These are phyloP conservation scores for Lipotes vexillifer DNA, from an alignment of 2,113 vertebrate genomes.

Conservation along the genomic window DNA sequence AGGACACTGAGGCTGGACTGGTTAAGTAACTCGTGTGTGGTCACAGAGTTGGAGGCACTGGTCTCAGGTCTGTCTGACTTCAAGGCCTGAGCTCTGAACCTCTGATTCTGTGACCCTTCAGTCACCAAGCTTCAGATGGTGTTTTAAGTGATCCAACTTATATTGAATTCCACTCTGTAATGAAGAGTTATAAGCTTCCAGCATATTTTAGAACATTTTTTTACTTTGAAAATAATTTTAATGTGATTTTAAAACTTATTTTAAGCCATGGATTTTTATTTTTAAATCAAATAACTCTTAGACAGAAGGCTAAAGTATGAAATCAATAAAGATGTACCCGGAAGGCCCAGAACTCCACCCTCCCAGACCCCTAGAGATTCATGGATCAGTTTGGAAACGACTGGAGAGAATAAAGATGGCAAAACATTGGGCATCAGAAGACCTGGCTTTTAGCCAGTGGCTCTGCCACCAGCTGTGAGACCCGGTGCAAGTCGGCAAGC, in stretches of 20 bases:
- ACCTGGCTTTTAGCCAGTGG: not conserved
- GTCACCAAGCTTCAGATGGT: not conserved
- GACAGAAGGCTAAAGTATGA: not conserved
- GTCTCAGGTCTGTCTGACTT: not conserved
- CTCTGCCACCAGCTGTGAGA: not conserved
- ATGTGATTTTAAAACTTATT: not conserved
- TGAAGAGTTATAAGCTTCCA: not conserved
- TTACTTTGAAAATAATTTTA: not conserved
- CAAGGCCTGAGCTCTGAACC: not conserved
- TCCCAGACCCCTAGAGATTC: not conserved
- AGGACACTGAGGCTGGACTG: not conserved
- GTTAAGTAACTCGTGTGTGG: not conserved
- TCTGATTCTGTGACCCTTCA: not conserved
- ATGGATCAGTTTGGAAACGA: not conserved
- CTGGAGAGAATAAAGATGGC: not conserved
- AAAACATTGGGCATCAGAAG: not conserved
- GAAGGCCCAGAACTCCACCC: not conserved
- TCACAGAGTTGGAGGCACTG: not conserved
- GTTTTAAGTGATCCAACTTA: not conserved
- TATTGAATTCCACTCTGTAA: not conserved
- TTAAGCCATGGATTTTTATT: not conserved
- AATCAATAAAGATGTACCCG: not conserved
- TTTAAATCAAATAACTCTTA: not conserved
- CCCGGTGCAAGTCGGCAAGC: not conserved
- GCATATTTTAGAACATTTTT: not conserved